phyloP scores from a whole-genome alignment of 1,140 invertebrate genomes.

The Caenorhabditis remanei region DNA sequence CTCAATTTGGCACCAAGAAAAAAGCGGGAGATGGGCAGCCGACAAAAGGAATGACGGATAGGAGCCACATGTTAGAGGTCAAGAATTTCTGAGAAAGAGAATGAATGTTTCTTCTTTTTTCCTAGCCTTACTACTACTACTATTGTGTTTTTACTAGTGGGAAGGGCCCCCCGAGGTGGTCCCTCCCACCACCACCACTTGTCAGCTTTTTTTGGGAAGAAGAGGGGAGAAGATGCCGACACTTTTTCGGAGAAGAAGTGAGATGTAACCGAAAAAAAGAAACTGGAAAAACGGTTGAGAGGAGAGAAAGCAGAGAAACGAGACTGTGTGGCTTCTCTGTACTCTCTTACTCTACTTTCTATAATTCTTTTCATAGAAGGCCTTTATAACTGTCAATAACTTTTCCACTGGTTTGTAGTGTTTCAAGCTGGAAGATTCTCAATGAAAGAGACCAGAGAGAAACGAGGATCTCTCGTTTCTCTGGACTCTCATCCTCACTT shows the following conservation, averaged over 20 bases:
- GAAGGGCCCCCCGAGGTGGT: not conserved
- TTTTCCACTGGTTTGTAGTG: too few species aligned
- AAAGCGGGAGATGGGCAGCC: too few species aligned
- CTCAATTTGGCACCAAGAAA: too few species aligned
- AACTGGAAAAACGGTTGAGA: not conserved
- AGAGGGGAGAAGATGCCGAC: not conserved
- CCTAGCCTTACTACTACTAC: not conserved
- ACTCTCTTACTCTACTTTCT: not conserved
- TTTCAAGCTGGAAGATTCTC: too few species aligned
- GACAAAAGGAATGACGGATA: not conserved
- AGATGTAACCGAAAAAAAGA: not conserved
- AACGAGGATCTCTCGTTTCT: not conserved
- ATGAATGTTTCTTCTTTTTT: not conserved
- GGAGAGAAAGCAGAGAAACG: not conserved
- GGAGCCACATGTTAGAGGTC: not conserved
- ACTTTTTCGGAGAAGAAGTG: not conserved
- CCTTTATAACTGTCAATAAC: too few species aligned
- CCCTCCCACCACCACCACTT: not conserved
- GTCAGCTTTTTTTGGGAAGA: constrained; percentile 26
- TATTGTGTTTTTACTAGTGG: not conserved
- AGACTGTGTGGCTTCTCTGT: not conserved
- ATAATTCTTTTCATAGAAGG: too few species aligned
- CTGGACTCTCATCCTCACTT: not conserved
- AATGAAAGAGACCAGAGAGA: not conserved
- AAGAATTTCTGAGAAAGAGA: not conserved